phyloP scores from a whole-genome alignment of 92 coral and sea anemone species.

The Ricordea florida region DNA sequence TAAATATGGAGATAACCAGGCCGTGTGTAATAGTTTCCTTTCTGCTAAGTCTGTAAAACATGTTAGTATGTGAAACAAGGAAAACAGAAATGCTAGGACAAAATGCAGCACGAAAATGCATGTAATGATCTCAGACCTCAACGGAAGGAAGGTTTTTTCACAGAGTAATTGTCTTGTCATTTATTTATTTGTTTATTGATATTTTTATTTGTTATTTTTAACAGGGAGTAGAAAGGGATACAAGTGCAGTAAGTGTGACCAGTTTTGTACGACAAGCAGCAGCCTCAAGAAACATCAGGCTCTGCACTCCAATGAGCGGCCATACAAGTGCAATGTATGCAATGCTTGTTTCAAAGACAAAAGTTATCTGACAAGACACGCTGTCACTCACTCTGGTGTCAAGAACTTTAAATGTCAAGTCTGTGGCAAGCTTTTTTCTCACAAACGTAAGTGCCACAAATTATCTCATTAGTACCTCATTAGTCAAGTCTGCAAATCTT shows the following conservation, averaged over 20 bases:
- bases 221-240: conserved; percentile 19
- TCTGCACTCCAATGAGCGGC: conserved; percentile 52
- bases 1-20: too few species aligned
- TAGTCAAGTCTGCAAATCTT: background rate
- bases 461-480: background rate
- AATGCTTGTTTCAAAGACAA: conserved; percentile 56
- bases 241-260: conserved; percentile 60
- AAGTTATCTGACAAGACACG: conserved; percentile 60
- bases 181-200: background rate
- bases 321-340: conserved; percentile 63
- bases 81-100: too few species aligned
- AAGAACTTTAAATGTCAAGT: conserved; percentile 62
- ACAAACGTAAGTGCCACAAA: conserved; percentile 48
- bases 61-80: too few species aligned
- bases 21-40: too few species aligned
- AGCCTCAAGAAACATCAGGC: conserved; percentile 49
- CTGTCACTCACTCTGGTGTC: conserved; percentile 51
- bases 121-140: too few species aligned
- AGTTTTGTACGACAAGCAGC: conserved; percentile 22
- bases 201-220: background rate
- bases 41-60: too few species aligned
- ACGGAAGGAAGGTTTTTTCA: too few species aligned
- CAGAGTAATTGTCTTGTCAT: too few species aligned
- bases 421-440: conserved; percentile 63
- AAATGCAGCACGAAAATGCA: too few species aligned